Conservation (phyloP, 1,140 invertebrate species). For the Musca domestica region DNA sequence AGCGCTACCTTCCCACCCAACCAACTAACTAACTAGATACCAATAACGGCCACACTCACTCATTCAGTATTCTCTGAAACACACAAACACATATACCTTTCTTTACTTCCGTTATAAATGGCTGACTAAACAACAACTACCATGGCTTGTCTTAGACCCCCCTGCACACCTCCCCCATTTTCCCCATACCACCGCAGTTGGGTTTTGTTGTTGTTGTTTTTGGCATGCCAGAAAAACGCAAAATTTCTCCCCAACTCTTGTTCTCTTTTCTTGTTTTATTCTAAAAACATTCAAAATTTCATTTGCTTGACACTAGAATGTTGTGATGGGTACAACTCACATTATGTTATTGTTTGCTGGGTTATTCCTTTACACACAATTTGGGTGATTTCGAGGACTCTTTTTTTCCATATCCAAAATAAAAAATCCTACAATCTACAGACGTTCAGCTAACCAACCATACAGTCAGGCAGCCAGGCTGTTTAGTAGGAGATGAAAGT, state of each 20-base stretch:
- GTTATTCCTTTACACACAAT: constrained; percentile 16
- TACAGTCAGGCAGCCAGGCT: not conserved
- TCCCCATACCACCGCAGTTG: not conserved
- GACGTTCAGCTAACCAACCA: not conserved
- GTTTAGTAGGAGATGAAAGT: not conserved
- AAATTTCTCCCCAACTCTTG: not conserved
- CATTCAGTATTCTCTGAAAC: not conserved
- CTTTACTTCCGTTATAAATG: constrained; percentile 19
- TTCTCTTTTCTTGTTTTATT: not conserved
- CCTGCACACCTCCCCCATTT: too few species aligned
- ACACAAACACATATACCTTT: not conserved
- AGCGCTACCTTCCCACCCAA: too few species aligned
- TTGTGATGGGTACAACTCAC: not conserved
- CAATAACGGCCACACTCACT: not conserved
- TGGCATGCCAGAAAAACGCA: not conserved
- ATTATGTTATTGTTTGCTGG: constrained; percentile 11
- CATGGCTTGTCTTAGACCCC: too few species aligned
- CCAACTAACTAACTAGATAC: too few species aligned
- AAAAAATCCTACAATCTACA: constrained; percentile 9
- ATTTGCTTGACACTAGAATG: not conserved
- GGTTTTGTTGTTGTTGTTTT: not conserved
- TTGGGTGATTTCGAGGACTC: constrained; percentile 3
- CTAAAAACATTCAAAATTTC: constrained; percentile 8
- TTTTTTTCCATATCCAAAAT: constrained; percentile 7
- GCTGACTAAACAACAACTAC: not conserved